phyloP scores from a whole-genome alignment of 2,113 vertebrate genomes.

The Pongo pygmaeus region DNA sequence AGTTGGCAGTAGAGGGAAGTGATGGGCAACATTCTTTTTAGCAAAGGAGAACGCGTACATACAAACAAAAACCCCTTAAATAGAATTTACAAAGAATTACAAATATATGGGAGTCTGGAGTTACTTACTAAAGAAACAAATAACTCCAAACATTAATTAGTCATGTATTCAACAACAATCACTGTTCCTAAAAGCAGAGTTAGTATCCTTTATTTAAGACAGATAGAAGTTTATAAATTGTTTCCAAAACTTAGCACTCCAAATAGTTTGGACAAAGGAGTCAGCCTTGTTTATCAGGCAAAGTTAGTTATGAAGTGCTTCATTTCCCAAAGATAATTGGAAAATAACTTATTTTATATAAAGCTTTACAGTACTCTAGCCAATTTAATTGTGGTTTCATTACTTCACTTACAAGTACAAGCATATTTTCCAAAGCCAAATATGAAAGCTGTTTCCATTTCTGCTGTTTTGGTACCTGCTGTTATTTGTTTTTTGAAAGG shows the following conservation, averaged over 20 bases:
- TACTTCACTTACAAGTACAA: not conserved
- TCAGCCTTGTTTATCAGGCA: not conserved
- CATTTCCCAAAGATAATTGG: not conserved
- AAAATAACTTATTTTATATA: not conserved
- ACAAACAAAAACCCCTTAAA: not conserved
- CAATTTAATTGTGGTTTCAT: not conserved
- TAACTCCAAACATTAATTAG: not conserved
- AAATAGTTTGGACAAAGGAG: not conserved
- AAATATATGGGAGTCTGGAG: not conserved
- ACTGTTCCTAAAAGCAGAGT: not conserved
- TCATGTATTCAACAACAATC: not conserved
- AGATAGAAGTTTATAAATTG: not conserved
- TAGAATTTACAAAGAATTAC: not conserved
- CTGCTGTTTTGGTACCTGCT: not conserved
- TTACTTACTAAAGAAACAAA: slow-evolving; percentile 13
- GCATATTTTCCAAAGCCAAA: not conserved
- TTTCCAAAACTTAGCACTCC: not conserved
- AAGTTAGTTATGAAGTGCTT: not conserved
- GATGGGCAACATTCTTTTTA: not conserved
- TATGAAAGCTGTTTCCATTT: not conserved
- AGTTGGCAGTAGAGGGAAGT: not conserved
- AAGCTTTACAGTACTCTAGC: not conserved
- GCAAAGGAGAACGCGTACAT: not conserved
- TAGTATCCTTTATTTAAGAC: not conserved
- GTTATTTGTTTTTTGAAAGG: not conserved